A percentile compares a stretch with the other conserved stretches of the same genome.
phyloP scores from a whole-genome alignment of 1,140 invertebrate species.

The Drosophila athabasca region DNA sequence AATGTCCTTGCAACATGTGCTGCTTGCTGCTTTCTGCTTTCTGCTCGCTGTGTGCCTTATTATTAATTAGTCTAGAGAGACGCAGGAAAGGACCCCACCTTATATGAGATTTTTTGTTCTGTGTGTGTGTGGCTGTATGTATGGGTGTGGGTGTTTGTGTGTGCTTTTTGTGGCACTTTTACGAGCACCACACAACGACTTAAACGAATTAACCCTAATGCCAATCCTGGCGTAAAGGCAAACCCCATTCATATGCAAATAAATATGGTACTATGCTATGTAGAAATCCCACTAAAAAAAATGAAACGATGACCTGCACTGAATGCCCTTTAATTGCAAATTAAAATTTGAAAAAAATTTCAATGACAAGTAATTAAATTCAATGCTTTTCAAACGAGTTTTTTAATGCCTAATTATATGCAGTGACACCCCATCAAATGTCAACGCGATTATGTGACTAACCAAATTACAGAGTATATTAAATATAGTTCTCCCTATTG shows the following conservation, averaged over 20 bases:
- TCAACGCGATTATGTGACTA: neutral
- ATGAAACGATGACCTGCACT: neutral
- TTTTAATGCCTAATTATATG: too few species aligned
- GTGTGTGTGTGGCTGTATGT: constrained; percentile 32
- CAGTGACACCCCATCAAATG: too few species aligned
- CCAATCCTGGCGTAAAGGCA: constrained; percentile 51
- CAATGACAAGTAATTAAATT: neutral
- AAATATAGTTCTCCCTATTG: constrained; percentile 1
- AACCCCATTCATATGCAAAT: constrained; percentile 25
- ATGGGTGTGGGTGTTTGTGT: neutral
- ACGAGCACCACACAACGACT: constrained; percentile 39
- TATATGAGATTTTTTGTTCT: constrained; percentile 15
- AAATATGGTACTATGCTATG: constrained; percentile 4
- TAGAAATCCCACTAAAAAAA: neutral
- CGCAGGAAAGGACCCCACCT: constrained; percentile 20
- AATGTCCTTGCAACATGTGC: constrained; percentile 65
- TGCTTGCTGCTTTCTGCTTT: constrained; percentile 27
- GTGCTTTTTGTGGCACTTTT: constrained; percentile 40
- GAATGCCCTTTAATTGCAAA: constrained; percentile 44
- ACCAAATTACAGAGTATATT: constrained; percentile 19
- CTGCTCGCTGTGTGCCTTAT: constrained; percentile 42
- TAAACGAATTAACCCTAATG: constrained; percentile 72
- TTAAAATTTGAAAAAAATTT: constrained; percentile 5
- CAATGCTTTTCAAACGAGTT: too few species aligned
- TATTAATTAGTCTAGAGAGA: constrained; percentile 67